Base-by-base conservation (phyloP, 2,888 invertebrate species). In the Panopea generosa region DNA sequence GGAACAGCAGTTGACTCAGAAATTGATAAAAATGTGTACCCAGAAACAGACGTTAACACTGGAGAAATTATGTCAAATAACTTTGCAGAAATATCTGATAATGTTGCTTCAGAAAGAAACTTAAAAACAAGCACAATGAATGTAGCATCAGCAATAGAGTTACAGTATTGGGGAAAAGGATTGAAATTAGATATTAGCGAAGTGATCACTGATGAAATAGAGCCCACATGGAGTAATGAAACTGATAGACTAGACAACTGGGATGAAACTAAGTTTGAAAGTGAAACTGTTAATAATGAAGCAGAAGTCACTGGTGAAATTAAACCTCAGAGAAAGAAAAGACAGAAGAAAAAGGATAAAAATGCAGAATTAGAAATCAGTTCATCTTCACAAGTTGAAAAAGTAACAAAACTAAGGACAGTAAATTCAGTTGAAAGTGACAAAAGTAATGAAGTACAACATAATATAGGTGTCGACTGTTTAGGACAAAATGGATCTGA, bases 301-400 rank as follows among this genome's bases (percentile, higher is more conserved):
- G 22, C 24, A n/a, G 38, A 18, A 29, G 9, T 7, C 27, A 26
- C 16, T n/a, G 6, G 16, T 6, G 59, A n/a, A 14, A 57, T 7
- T 14, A 72, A 65, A 66, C 72, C 60, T 18, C 66, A 66, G 33
- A 72, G 66, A 29, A 43, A 38, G 24, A 66, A 40, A 50, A 59
- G 50, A 49, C 43, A 55, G 22, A 33, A 40, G 14, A 45, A 16
- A 20, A 24, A 16, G 22, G 59, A 57, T 38, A n/a, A 11, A 7
- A 33, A 33, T 7, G 33, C 33, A 33, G 49, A 33, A n/a, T n/a
- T 16, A 27, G 38, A 49, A 33, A 49, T 22, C 9, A 27, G n/a
- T 47, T 16, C 18, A 47, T 29, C n/a, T 7, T 7, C n/a, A 24
- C 24, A 22, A 18, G 57, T 24, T 18, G 16, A 18, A 16, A 27